phyloP scores from a whole-genome alignment of 2,113 vertebrate genomes.

The Tautogolabrus adspersus region DNA sequence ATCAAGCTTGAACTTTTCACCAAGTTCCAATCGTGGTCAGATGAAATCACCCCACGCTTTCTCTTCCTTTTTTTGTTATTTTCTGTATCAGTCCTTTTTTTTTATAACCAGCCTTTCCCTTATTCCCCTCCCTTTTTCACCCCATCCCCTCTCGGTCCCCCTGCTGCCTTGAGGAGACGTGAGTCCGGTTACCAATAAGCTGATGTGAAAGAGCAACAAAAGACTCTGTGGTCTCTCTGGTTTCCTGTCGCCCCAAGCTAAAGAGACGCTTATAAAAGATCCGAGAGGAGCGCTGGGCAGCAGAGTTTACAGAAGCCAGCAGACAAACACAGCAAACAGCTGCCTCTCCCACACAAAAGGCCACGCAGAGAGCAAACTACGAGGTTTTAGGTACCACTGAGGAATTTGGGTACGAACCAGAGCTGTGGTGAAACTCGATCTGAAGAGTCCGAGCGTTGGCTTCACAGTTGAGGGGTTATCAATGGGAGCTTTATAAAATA shows the following conservation, averaged over 20 bases:
- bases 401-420: slow-evolving; percentile 65
- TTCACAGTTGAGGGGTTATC: slow-evolving; percentile 56
- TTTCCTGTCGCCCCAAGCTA: slow-evolving; percentile 76
- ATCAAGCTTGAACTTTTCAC: no score
- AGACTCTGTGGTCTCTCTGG: slow-evolving; percentile 76
- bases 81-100: slow-evolving; percentile 13
- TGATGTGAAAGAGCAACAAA: slow-evolving; percentile 76
- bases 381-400: slow-evolving; percentile 57
- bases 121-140: neutral
- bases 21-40: neutral
- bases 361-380: slow-evolving; percentile 34
- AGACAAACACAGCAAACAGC: slow-evolving; percentile 53
- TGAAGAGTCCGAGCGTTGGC: slow-evolving; percentile 39
- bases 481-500: slow-evolving; percentile 59
- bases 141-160: slow-evolving; percentile 52
- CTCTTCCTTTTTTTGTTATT: neutral
- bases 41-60: neutral
- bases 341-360: slow-evolving; percentile 52
- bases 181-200: slow-evolving; percentile 83
- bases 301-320: slow-evolving; percentile 39
- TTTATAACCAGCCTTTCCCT: neutral
- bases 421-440: slow-evolving; percentile 62
- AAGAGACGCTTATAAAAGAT: slow-evolving; percentile 73
- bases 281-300: slow-evolving; percentile 46
- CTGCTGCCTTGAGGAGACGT: slow-evolving; percentile 67